Conservation (phyloP, 2,888 invertebrate species). For the Gortyna flavago region DNA sequence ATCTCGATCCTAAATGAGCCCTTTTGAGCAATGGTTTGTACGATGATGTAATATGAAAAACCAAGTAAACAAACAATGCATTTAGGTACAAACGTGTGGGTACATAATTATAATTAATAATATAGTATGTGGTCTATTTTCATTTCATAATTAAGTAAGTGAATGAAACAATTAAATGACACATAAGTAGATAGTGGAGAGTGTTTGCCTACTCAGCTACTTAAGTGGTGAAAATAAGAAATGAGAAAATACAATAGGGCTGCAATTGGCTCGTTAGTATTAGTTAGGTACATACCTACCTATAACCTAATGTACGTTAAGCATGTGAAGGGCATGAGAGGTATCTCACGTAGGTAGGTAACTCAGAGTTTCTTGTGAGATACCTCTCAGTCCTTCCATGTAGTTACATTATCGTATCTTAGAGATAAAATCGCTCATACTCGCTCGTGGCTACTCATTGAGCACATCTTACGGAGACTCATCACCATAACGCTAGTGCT, state of each 20-base stretch:
- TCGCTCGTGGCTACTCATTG: neutral
- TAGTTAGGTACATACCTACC: neutral
- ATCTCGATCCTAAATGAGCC: constrained; percentile 31
- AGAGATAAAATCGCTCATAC: neutral
- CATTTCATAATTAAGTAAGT: neutral
- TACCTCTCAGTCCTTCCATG: neutral
- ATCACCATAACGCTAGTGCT: no score
- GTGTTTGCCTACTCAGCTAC: constrained; percentile 10
- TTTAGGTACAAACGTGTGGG: neutral
- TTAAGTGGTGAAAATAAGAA: no score
- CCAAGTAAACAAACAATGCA: constrained; percentile 4
- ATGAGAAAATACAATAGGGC: neutral
- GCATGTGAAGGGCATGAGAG: neutral
- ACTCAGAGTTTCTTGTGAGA: neutral
- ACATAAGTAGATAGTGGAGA: neutral
- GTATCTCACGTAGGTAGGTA: neutral
- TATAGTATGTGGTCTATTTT: constrained; percentile 13
- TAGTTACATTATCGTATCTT: neutral
- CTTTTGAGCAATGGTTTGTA: constrained; percentile 20
- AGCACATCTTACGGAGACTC: neutral
- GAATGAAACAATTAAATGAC: constrained; percentile 7
- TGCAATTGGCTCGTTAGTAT: neutral
- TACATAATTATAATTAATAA: neutral
- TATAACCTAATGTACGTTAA: neutral
- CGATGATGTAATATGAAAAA: constrained; percentile 33